Base-by-base conservation (phyloP, 2,797 vertebrate species). In the Spatula clypeata region DNA sequence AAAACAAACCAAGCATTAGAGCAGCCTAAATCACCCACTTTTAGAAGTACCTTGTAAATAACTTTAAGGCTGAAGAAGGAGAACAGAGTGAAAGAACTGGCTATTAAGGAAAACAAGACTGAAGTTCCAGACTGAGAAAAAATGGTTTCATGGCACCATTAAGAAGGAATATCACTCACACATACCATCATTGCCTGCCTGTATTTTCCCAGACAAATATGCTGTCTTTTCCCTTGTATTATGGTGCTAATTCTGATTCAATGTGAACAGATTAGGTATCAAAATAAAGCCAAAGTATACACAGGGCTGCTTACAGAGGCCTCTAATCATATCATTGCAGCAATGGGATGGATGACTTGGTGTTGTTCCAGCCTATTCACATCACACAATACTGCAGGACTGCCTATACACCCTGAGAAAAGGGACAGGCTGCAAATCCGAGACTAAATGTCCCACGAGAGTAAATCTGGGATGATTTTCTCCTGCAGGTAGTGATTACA, bases 1-100 rank as follows among this genome's bases (percentile, higher is more conserved):
- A 97, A 96, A 94, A 95, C 96, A 97, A 96, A 96, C 90, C 64
- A 92, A 95, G 86, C 88, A 93, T 88, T 94, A 94, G 86, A 93
- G 71, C 71, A 95, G 83, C 74, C 93, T 92, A 87, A 95, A 97
- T 94, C 91, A 95, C 83, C 65, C 13, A 4, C 88, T 92, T 93
- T 90, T 92, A 93, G 86, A 95, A 95, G 93, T 71, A 87, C 86
- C 91, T 93, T 95, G 90, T 90, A 96, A 97, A 97, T 95, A 95
- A 95, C 88, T 95, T 77, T 87, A 95, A 94, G 83, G 80, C 82
- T 7, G 13, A 95, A 88, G 77, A 92, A 92, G 76, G 73, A 94
- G 91, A 95, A 88, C 72, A 86, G 91, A 95, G 96, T 90, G 77
- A 96, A 97, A 92, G 88, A 90, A 92, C 62, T 96, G 79, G 79